A percentile compares a stretch with the other conserved stretches of the same genome.
These are phyloP conservation scores for Myiopsitta monachus DNA, from an alignment of 2,113 vertebrate species.

Conservation along the genomic window DNA sequence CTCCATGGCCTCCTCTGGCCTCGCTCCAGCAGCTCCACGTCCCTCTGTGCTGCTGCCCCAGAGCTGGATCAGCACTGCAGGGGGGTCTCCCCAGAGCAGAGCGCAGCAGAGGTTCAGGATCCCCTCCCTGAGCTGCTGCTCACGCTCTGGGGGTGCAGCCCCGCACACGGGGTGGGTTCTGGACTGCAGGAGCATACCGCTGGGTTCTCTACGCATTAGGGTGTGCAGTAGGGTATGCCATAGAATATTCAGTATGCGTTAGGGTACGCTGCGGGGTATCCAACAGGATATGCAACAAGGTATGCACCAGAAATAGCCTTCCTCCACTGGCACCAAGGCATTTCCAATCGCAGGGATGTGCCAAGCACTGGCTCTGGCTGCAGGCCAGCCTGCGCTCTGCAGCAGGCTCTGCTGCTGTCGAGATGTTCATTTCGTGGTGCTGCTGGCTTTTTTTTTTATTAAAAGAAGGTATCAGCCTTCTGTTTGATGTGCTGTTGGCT, in stretches of 20 bases:
- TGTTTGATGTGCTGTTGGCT: constrained; percentile 80
- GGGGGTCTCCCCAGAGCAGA: no score
- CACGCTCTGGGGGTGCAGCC: neutral
- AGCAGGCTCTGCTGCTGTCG: neutral
- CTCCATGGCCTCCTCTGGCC: no score
- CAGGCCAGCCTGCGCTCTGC: neutral
- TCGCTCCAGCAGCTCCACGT: no score
- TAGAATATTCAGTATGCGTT: neutral
- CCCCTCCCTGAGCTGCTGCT: neutral
- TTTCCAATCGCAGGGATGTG: neutral
- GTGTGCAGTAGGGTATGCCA: neutral
- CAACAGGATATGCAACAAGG: neutral
- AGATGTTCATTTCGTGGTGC: neutral
- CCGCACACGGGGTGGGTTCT: neutral
- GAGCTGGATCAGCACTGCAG: no score
- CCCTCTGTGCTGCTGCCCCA: no score
- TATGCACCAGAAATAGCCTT: neutral
- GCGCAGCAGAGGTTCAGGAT: neutral
- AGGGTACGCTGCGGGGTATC: no score
- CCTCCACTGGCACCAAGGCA: neutral
- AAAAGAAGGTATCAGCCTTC: constrained; percentile 76
- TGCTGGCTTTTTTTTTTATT: neutral
- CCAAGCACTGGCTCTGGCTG: neutral
- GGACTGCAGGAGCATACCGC: neutral
- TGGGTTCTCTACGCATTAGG: neutral